phyloP scores from a whole-genome alignment of 2,797 vertebrate genomes.

The Halcyon badia region DNA sequence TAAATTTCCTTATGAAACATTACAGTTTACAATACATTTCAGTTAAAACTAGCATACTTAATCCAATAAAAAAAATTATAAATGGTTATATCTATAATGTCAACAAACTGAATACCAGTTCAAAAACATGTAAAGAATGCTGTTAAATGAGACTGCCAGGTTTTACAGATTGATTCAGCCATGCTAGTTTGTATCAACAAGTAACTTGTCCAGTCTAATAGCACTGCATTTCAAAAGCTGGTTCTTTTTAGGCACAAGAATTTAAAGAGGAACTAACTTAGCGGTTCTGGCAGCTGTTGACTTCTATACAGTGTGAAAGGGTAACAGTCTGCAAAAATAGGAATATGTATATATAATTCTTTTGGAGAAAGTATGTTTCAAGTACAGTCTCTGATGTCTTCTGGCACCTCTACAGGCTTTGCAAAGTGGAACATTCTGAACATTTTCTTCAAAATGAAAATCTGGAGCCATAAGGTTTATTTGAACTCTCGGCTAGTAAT shows the following conservation, averaged over 20 bases:
- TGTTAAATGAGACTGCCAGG: not conserved
- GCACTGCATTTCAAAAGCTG: not conserved
- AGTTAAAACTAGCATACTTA: not conserved
- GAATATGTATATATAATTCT: not conserved
- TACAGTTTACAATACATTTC: rapidly evolving
- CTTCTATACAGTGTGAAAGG: not conserved
- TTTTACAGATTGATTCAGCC: not conserved
- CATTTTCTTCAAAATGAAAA: not conserved
- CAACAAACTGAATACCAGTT: not conserved
- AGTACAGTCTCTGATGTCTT: not conserved
- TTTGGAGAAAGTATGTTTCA: not conserved
- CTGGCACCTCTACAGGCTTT: not conserved
- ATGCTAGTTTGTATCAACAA: not conserved
- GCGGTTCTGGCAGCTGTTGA: not conserved
- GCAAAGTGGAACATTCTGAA: not conserved
- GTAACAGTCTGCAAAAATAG: not conserved
- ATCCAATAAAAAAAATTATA: not conserved
- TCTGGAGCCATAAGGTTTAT: not conserved
- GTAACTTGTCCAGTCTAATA: not conserved
- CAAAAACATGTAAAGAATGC: not conserved
- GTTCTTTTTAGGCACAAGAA: not conserved
- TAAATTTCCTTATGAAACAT: not conserved
- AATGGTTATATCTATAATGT: not conserved
- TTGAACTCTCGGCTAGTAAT: not conserved
- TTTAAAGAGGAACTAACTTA: not conserved